Conservation (phyloP, 1,140 invertebrate species). For the Listronotus bonariensis region DNA sequence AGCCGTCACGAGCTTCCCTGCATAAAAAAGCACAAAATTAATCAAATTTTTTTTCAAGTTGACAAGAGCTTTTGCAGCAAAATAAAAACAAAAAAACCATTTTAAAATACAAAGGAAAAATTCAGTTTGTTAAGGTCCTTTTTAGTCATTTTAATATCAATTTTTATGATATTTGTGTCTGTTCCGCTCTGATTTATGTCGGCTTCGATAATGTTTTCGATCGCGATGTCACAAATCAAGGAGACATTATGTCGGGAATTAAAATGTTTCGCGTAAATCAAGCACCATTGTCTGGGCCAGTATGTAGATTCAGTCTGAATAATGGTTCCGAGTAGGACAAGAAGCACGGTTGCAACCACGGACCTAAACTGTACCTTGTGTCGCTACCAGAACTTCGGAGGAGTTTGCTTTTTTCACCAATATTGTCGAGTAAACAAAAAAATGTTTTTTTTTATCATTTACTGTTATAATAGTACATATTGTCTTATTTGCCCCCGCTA, state of each 20-base stretch:
- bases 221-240: conserved; percentile 54
- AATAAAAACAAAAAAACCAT: too few species aligned
- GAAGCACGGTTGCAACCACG: conserved; percentile 28
- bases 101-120: too few species aligned
- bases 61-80: too few species aligned
- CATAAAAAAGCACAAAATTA: too few species aligned
- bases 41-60: too few species aligned
- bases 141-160: background rate
- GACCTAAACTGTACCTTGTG: conserved; percentile 36
- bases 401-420: too few species aligned
- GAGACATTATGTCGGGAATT: conserved; percentile 54
- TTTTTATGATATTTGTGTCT: conserved; percentile 23
- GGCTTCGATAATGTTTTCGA: conserved; percentile 52
- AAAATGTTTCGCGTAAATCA: conserved; percentile 53
- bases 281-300: conserved; percentile 49
- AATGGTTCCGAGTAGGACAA: conserved; percentile 35
- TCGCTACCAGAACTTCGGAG: conserved; percentile 15
- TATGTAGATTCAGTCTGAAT: conserved; percentile 46
- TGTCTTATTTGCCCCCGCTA: too few species aligned
- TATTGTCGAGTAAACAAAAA: too few species aligned
- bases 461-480: too few species aligned
- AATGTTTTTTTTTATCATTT: too few species aligned
- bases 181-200: conserved; percentile 47
- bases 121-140: background rate
- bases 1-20: too few species aligned